Evolutionary conservation across 1,140 invertebrate species (phyloP), one percentile per base, ranked within the genome.

Genomic region (Bathynomus jamesi): DNA sequence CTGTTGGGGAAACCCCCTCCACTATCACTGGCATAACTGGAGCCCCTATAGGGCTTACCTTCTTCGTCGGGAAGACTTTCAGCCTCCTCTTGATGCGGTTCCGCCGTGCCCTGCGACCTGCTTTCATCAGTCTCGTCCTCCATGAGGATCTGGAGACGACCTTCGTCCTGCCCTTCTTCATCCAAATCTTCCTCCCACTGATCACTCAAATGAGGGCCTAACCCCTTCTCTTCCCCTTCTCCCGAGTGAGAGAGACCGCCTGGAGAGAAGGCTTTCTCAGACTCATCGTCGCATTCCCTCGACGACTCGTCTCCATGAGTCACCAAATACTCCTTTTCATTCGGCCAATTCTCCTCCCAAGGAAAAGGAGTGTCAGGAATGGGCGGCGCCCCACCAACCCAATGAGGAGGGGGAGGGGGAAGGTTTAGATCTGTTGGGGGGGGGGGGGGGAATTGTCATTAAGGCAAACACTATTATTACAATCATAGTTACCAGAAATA

Each of bases 261-360:
- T 17, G 21, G 21, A 2, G 2, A 3, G 1, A 17, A 11, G 11
- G 5, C 2, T 21, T 53, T 53, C 21, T 53, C 40, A 17, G 13
- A 11, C 13, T 53, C 5, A 21, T 70, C 67, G 28, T 65, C 31
- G 11, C 61, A 46, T 25, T 11, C 61, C 53, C 61, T 29, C 21
- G 28, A 31, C 24, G 71, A 46, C 30, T 73, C 69, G 4, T 71
- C 61, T 11, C 53, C 62, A 3, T 69, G 68, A n/a, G 71, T 69
- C 72, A 69, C 70, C 27, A 40, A 72, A 61, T 72, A 72, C 11
- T 70, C 62, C 60, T 77, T 73, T 66, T 77, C 65, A 25, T 62
- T 62, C 13, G 71, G 66, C 76, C 76, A 77, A n/a, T 77, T 69
- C 8, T 71, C 66, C 63, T 77, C 76, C 76, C 76, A 77, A n/a